phyloP scores from a whole-genome alignment of 2,888 invertebrate genomes.

The Anarsia innoxiella region DNA sequence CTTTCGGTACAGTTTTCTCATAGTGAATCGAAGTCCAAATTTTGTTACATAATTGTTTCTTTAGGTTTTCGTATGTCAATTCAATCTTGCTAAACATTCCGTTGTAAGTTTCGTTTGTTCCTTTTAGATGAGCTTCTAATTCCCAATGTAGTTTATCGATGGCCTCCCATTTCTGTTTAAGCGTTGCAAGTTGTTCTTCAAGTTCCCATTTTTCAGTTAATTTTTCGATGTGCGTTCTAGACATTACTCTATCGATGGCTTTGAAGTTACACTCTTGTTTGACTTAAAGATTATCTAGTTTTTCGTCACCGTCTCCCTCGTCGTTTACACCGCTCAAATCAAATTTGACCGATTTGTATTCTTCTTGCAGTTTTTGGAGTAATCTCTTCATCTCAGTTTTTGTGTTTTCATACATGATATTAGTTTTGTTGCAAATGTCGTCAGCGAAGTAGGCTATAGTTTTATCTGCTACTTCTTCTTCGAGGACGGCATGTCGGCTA shows the following conservation, averaged over 20 bases:
- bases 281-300: background rate
- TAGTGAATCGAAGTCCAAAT: background rate
- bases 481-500: background rate
- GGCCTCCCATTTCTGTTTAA: constrained; percentile 14
- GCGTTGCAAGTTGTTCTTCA: constrained; percentile 10
- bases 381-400: background rate
- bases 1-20: background rate
- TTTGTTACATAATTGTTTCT: constrained; percentile 7
- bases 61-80: background rate
- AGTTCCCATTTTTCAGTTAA: constrained; percentile 14
- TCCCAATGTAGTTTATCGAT: constrained; percentile 17
- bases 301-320: background rate
- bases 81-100: too few species aligned
- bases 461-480: background rate
- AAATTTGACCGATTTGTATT: background rate
- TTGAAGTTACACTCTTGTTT: constrained; percentile 16
- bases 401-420: background rate
- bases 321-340: background rate
- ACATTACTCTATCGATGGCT: constrained; percentile 12
- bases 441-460: constrained; percentile 1
- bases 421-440: background rate
- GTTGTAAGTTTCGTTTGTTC: constrained; percentile 9
- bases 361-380: too few species aligned
- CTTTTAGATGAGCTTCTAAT: constrained; percentile 11
- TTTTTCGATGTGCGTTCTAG: constrained; percentile 9